Base-by-base conservation (phyloP, 2,113 vertebrate genomes). In the Apodemus speciosus region DNA sequence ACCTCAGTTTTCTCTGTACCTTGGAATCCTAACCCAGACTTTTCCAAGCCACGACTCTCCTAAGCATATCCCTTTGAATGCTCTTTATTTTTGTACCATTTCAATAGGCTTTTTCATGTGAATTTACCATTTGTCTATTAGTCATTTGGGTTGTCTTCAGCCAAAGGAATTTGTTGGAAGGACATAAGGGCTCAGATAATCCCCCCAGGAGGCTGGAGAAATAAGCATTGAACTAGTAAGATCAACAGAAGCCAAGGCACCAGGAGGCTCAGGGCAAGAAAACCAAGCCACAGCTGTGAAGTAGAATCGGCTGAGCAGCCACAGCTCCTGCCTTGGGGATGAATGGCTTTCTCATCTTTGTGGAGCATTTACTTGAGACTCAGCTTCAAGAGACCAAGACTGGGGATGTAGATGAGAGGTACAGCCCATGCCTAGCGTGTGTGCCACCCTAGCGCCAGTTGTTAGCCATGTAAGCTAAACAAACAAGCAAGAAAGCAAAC, bases 101-200 rank as follows among this genome's bases (percentile, higher is more conserved):
- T 92, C 79, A 91, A 77, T 15, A 85, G 8, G 2, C 18, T 27
- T 93, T 90, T 89, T 93, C 80, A 64, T 83, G 32, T 11, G 49
- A 81, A 86, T 72, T 94, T 66, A 56, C 35, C 5, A 62, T 89
- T 91, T 92, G 58, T 40, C 46, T 79, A 35, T 85, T 88, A 88
- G 43, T 91, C 68, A 93, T 40, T 69, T 83, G 93, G 56, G 38
- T 35, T 64, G 16, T 83, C 30, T 95, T 86, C 85, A 84, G 40
- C 20, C 88, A 93, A 87, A 95, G 35, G 51, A 62, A 93, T 84
- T 60, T 94, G 21, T 84, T 94, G 71, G 87, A 91, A 83, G 25
- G 43, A 51, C 1, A 6, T 32, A 60, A 69, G 25, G 9, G 38
- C 25, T 94, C 85, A 95, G 75, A 93, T n/a, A 76, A 75, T n/a